Evolutionary conservation across 1,140 invertebrate genomes (phyloP).

Genomic region (Atta cephalotes): DNA sequence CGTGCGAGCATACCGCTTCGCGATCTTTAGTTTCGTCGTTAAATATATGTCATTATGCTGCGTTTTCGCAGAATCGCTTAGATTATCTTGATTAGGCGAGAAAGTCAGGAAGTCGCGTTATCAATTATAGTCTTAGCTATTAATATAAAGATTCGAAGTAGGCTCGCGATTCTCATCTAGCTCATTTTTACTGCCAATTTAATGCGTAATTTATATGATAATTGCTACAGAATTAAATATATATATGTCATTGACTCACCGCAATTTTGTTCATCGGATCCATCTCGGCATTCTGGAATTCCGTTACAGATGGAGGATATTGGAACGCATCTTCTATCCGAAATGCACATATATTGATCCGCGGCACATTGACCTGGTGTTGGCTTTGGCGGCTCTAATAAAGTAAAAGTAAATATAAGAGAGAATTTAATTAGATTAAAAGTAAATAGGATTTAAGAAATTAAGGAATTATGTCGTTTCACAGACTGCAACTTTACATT

Average conservation of each 20-base stretch:
- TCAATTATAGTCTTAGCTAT: conserved; percentile 8
- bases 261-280: conserved; percentile 92
- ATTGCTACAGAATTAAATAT: too few species aligned
- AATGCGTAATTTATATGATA: background rate
- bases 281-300: conserved; percentile 89
- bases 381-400: conserved; percentile 11
- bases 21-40: conserved; percentile 64
- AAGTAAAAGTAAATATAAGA: background rate
- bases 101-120: background rate
- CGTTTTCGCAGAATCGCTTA: background rate
- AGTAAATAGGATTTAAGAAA: background rate
- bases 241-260: conserved; percentile 83
- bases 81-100: background rate
- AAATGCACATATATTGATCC: conserved; percentile 86
- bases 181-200: background rate
- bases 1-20: conserved; percentile 71
- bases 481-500: background rate
- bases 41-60: conserved; percentile 46
- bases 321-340: conserved; percentile 86
- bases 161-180: background rate
- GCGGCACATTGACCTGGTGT: conserved; percentile 81
- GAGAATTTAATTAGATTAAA: background rate
- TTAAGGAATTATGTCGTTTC: background rate
- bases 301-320: conserved; percentile 88
- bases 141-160: background rate